Evolutionary conservation across 2,113 vertebrate species (phyloP).

Genomic region (Pseudorhombus dupliciocellatus): DNA sequence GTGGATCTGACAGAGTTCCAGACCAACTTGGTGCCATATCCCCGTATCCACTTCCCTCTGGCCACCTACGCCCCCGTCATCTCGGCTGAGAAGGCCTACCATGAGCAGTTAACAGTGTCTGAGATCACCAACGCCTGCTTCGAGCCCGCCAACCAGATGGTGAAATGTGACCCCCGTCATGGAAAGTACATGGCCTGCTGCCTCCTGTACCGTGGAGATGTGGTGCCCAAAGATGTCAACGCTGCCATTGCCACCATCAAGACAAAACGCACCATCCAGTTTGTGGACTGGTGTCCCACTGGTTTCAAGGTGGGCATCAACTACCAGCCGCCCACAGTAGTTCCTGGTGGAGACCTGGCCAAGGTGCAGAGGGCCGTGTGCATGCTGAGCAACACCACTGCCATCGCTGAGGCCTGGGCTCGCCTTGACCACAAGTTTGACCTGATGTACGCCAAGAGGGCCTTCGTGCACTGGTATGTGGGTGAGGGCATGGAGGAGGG

Average conservation of each 20-base stretch:
- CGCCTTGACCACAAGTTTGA: constrained; percentile 87
- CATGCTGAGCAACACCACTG: constrained; percentile 86
- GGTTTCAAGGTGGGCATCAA: constrained; percentile 84
- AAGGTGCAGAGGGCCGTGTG: constrained; percentile 86
- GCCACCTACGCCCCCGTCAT: constrained; percentile 31
- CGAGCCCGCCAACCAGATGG: constrained; percentile 14
- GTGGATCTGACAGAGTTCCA: constrained; percentile 22
- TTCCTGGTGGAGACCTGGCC: constrained; percentile 85
- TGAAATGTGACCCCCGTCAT: constrained; percentile 16
- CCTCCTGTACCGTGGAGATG: constrained; percentile 19
- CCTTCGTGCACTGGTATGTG: constrained; percentile 88
- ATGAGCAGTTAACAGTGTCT: neutral
- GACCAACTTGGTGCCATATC: constrained; percentile 24
- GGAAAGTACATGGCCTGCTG: constrained; percentile 78
- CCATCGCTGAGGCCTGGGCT: constrained; percentile 87
- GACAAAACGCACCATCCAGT: constrained; percentile 83
- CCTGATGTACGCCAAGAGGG: constrained; percentile 85
- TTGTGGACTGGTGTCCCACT: constrained; percentile 84
- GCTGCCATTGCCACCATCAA: constrained; percentile 79
- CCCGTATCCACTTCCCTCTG: constrained; percentile 23
- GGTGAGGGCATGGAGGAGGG: constrained; percentile 88
- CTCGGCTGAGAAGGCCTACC: constrained; percentile 17
- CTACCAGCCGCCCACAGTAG: constrained; percentile 77
- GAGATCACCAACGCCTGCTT: constrained; percentile 19
- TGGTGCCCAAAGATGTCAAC: constrained; percentile 30